A percentile compares a stretch with the other conserved stretches of the same genome.
phyloP scores from a whole-genome alignment of 2,888 invertebrate species.

The Exocentrus adspersus region DNA sequence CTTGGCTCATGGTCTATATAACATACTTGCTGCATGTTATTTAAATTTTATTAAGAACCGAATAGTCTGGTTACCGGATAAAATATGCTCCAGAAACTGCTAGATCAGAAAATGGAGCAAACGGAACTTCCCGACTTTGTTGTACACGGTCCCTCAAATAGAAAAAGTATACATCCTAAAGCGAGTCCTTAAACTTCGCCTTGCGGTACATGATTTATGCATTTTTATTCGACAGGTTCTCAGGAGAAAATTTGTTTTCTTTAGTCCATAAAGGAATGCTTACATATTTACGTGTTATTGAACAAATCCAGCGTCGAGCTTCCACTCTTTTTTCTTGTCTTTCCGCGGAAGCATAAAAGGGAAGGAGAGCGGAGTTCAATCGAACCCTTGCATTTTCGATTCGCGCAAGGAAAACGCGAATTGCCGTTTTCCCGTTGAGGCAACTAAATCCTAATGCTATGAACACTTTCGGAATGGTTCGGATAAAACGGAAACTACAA shows the following conservation, averaged over 20 bases:
- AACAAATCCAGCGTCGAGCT: conserved; percentile 27
- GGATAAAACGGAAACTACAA: conserved; percentile 5
- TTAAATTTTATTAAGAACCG: no score
- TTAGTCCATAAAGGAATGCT: conserved; percentile 30
- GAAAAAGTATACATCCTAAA: not conserved
- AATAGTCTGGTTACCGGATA: no score
- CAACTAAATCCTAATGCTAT: conserved; percentile 42
- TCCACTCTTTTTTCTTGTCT: conserved; percentile 13
- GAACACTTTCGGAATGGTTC: conserved; percentile 23
- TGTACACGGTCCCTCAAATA: not conserved
- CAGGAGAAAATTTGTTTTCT: conserved; percentile 31
- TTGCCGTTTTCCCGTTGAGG: conserved; percentile 40
- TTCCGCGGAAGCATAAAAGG: conserved; percentile 15
- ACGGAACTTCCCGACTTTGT: not conserved
- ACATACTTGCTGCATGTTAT: no score
- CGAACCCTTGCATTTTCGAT: conserved; percentile 25
- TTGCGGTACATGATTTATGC: conserved; percentile 27
- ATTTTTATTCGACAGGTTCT: conserved; percentile 25
- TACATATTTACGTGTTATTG: conserved; percentile 34
- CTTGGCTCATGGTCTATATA: no score
- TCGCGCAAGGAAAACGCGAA: conserved; percentile 30
- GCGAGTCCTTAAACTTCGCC: not conserved
- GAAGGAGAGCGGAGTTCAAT: conserved; percentile 20
- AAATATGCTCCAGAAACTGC: not conserved
- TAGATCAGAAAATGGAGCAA: not conserved